Percentiles rank a stretch among this genome's conserved stretches.
These are phyloP conservation scores for Phacellophora camtschatica DNA, from an alignment of 30 jellyfish, hydroid and myxozoan species.

Conservation along the genomic window DNA sequence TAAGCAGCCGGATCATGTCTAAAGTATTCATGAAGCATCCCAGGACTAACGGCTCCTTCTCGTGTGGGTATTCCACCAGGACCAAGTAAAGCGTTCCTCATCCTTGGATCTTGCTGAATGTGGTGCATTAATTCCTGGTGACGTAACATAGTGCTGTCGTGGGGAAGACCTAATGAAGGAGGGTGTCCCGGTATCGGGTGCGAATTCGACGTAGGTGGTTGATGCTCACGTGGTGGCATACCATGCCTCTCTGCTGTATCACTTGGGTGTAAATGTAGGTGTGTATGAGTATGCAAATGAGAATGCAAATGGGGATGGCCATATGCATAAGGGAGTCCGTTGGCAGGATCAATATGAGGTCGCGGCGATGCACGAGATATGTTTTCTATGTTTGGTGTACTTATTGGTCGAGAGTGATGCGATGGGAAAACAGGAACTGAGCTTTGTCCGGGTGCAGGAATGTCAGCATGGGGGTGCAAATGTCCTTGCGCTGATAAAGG, in stretches of 20 bases:
- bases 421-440: constrained; percentile 63
- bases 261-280: constrained; percentile 96
- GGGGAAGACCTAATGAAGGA: constrained; percentile 65
- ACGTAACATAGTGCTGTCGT: constrained; percentile 44
- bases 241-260: constrained; percentile 57
- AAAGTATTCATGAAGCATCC: constrained; percentile 73
- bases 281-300: constrained; percentile 96
- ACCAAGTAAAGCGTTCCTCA: constrained; percentile 56
- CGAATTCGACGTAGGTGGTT: constrained; percentile 37
- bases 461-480: constrained; percentile 48
- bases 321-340: constrained; percentile 71
- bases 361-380: constrained; percentile 76
- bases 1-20: constrained; percentile 85
- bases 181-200: constrained; percentile 74
- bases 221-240: constrained; percentile 59
- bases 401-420: constrained; percentile 56
- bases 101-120: constrained; percentile 76
- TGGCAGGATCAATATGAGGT: constrained; percentile 78
- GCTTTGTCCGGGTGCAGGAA: constrained; percentile 62
- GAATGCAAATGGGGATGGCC: constrained; percentile 95
- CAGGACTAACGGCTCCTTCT: constrained; percentile 92
- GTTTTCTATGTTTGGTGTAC: constrained; percentile 62
- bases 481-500: constrained; percentile 56
- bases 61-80: constrained; percentile 71
- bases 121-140: constrained; percentile 83